Base-by-base conservation (phyloP, 2,888 invertebrate genomes). In the Dynastes tityus region DNA sequence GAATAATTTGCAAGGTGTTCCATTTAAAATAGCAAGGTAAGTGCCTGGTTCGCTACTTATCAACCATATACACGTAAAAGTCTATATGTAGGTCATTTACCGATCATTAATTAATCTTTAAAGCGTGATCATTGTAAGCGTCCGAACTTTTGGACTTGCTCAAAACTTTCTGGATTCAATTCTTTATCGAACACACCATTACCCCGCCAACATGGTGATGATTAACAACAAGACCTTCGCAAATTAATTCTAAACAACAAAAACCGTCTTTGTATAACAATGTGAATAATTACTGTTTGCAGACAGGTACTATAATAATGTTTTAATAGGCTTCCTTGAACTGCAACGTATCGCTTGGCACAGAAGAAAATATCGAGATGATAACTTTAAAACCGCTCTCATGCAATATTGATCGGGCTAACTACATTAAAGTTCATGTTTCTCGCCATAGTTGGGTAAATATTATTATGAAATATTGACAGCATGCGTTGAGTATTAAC, bases 391-490 rank as follows among this genome's bases (percentile, higher is more conserved):
- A 55, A 45, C 45, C 45, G 45, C 6, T 45, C 22, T 16, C 55
- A 16, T 16, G n/a, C n/a, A 55, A 55, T 55, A 55, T 55, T 55
- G 55, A 8, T 16, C 8, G 22, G 13, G 0, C 55, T 11, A n/a
- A 55, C 55, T 55, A 8, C n/a, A 22, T 55, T 55, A 55, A 55
- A 16, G 55, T 55, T 16, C 22, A 55, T n/a, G 55, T 55, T 55
- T 16, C 55, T 55, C n/a, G 55, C n/a, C 55, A 55, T 55, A 55
- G 55, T 55, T 55, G 4, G 6, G 55, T 55, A 55, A 55, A 55
- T 55, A 55, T 8, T 5, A n/a, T 55, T 55, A 55, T 55, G 13
- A 22, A 45, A 45, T 45, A 45, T 45, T 11, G 45, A 45, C 45
- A 45, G 45, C 45, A 45, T 45, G 9, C 8, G 8, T 8, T 11